A percentile compares a stretch with the other conserved stretches of the same genome.
phyloP scores from a whole-genome alignment of 2,888 invertebrate species.

The Tiphia femorata region DNA sequence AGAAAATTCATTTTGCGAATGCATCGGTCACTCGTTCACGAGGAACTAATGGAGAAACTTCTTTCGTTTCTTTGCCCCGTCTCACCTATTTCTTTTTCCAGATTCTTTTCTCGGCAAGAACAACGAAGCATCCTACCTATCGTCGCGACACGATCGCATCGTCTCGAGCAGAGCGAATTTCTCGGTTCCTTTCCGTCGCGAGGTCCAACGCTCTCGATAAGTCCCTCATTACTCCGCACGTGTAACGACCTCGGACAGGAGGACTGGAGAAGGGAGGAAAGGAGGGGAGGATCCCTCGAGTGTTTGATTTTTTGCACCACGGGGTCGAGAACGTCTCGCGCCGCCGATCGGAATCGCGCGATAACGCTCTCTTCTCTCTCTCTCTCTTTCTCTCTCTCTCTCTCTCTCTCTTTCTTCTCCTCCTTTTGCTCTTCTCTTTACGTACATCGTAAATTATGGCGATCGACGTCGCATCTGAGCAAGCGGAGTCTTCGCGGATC shows the following conservation, averaged over 20 bases:
- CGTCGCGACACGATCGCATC: too few species aligned
- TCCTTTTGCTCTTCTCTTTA: too few species aligned
- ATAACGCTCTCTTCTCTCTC: constrained; percentile 44
- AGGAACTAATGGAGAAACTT: too few species aligned
- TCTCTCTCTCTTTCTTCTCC: too few species aligned
- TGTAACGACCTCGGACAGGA: constrained; percentile 52
- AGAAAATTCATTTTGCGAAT: too few species aligned
- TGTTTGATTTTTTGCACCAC: constrained; percentile 44
- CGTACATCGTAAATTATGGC: constrained; percentile 55
- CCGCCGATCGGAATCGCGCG: constrained; percentile 54
- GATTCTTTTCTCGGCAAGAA: too few species aligned
- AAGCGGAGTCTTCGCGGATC: constrained; percentile 15
- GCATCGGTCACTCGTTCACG: too few species aligned
- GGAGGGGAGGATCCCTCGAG: constrained; percentile 48
- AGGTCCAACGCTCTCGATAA: constrained; percentile 46
- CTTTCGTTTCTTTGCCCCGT: not conserved
- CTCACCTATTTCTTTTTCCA: not conserved
- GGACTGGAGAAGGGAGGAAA: too few species aligned
- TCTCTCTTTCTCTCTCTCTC: too few species aligned
- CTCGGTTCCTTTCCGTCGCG: too few species aligned
- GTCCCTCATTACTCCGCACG: constrained; percentile 53
- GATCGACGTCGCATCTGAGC: constrained; percentile 49
- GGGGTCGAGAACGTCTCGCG: constrained; percentile 42
- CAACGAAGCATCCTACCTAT: too few species aligned
- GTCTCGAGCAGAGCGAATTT: too few species aligned